Conservation (phyloP, 2,888 invertebrate species). For the Rhagophthalmus giganteus region DNA sequence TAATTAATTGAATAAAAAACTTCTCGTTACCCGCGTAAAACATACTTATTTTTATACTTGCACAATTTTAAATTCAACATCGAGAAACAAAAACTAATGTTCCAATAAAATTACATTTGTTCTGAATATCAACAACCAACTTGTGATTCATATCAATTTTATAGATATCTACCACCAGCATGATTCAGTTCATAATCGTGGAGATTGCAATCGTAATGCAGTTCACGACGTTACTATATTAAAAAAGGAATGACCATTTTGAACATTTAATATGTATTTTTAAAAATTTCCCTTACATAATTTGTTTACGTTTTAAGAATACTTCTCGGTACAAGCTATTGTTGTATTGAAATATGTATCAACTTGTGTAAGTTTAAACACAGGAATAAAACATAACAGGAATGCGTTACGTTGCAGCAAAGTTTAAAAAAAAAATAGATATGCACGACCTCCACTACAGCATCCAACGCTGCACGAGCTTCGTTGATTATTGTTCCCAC, state of each 20-base stretch:
- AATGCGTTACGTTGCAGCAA: constrained; percentile 25
- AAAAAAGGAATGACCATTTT: constrained; percentile 3
- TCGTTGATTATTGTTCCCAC: constrained; percentile 35
- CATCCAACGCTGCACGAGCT: constrained; percentile 35
- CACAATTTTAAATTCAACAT: not conserved
- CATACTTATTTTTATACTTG: too few species aligned
- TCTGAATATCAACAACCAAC: not conserved
- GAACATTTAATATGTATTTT: constrained; percentile 1
- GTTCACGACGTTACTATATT: constrained; percentile 16
- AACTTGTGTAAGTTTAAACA: constrained; percentile 15
- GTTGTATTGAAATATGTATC: constrained; percentile 18
- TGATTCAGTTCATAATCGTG: constrained; percentile 22
- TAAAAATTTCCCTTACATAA: not conserved
- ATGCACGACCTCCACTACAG: constrained; percentile 34
- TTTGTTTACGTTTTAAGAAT: constrained; percentile 10
- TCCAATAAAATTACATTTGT: not conserved
- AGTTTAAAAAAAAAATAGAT: constrained; percentile 27
- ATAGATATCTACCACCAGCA: constrained; percentile 11
- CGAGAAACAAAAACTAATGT: not conserved
- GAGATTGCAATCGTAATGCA: constrained; percentile 23
- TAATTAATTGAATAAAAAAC: too few species aligned
- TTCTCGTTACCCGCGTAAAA: too few species aligned
- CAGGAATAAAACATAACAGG: constrained; percentile 17
- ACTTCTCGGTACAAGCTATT: constrained; percentile 15
- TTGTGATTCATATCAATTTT: not conserved